Conservation (phyloP, 2,113 vertebrate species). For the Ia io region DNA sequence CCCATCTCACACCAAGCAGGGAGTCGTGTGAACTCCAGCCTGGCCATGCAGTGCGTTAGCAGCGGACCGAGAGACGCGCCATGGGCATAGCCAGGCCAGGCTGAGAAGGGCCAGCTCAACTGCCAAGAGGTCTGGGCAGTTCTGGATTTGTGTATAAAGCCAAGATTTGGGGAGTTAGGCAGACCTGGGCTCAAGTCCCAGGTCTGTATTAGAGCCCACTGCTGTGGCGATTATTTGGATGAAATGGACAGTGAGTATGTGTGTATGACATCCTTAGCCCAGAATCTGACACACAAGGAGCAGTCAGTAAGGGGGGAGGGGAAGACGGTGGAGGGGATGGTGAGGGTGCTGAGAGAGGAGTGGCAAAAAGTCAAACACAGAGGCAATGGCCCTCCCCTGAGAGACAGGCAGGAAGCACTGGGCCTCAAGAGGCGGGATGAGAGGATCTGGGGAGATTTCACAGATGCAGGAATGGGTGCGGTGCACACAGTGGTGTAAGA, state of each 20-base stretch:
- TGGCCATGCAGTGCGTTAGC: neutral
- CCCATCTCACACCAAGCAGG: neutral
- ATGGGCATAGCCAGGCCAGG: neutral
- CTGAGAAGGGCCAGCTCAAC: neutral
- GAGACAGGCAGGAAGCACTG: neutral
- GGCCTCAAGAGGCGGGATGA: fast-evolving
- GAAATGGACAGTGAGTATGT: neutral
- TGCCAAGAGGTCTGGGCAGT: neutral
- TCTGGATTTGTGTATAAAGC: neutral
- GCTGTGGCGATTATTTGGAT: neutral
- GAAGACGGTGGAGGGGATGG: too few relatives aligned
- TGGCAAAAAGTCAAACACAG: neutral
- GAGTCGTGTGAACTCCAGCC: neutral
- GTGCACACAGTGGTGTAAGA: neutral
- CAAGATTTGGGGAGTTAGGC: neutral
- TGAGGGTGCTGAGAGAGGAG: neutral
- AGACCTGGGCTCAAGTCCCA: neutral
- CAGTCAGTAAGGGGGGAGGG: neutral
- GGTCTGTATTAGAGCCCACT: neutral
- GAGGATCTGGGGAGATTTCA: neutral
- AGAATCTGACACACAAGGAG: neutral
- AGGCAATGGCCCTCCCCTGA: neutral
- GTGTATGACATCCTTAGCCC: neutral
- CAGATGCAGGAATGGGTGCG: neutral
- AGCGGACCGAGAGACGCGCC: neutral